phyloP scores from a whole-genome alignment of 2,113 vertebrate species.

The Hippolais icterina region DNA sequence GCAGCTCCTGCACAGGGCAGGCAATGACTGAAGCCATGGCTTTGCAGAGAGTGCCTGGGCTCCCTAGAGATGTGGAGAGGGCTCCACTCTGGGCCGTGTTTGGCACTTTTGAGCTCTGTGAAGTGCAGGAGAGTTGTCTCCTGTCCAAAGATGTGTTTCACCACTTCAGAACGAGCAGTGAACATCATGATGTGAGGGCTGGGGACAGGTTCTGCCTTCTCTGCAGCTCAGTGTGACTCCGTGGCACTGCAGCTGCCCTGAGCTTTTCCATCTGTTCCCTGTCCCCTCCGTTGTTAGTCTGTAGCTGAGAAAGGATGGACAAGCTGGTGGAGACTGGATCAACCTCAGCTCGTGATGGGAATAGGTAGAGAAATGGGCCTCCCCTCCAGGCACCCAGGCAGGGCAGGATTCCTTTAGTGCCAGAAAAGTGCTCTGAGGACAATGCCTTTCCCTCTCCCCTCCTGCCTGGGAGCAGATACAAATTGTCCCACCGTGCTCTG shows the following conservation, averaged over 20 bases:
- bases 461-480: not conserved
- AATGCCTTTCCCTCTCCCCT: not conserved
- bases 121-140: not conserved
- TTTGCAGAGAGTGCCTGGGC: not conserved
- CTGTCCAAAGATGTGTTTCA: not conserved
- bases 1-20: not conserved
- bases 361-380: not conserved
- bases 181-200: not conserved
- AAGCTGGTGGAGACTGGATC: not conserved
- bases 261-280: not conserved
- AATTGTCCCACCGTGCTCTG: slow-evolving; percentile 11
- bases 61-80: not conserved
- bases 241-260: not conserved
- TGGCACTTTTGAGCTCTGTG: not conserved
- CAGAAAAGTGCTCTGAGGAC: not conserved
- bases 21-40: not conserved
- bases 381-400: not conserved
- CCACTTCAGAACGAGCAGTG: not conserved
- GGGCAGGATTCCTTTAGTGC: not conserved
- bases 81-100: not conserved
- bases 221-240: not conserved
- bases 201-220: not conserved
- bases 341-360: not conserved
- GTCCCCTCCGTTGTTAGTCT: not conserved
- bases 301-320: not conserved